Evolutionary conservation across 2,888 invertebrate genomes (phyloP).

Genomic region (Tachystola acroxantha): DNA sequence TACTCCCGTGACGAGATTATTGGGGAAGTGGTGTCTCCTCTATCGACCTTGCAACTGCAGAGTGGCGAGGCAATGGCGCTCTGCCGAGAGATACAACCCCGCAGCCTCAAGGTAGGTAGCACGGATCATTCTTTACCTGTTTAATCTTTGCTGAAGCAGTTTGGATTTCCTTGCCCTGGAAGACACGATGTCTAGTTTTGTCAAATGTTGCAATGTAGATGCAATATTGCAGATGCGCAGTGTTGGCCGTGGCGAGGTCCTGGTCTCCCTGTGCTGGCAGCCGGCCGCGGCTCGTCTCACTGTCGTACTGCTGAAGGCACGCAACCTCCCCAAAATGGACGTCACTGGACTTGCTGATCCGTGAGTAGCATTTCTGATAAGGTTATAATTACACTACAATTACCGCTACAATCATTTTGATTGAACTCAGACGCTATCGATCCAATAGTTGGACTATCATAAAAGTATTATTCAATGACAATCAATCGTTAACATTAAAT

Average conservation of each 20-base stretch:
- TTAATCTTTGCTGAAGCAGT: too few relatives aligned
- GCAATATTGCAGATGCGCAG: conserved; percentile 92
- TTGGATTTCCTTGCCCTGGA: too few relatives aligned
- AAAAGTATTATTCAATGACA: too few relatives aligned
- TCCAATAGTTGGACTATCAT: too few relatives aligned
- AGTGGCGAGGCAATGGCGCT: conserved; percentile 79
- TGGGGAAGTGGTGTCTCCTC: conserved; percentile 95
- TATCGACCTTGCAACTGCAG: conserved; percentile 88
- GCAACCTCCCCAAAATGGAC: conserved; percentile 98
- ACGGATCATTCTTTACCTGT: neutral
- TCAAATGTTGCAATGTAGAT: too few relatives aligned
- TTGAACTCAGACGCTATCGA: too few relatives aligned
- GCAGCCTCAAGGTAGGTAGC: conserved; percentile 96
- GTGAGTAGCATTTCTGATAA: conserved; percentile 82
- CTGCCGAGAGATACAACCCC: conserved; percentile 93
- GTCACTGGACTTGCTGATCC: conserved; percentile 98
- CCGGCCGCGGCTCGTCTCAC: conserved; percentile 97
- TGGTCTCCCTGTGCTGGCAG: conserved; percentile 98
- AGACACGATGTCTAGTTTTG: too few relatives aligned
- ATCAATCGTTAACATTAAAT: too few relatives aligned
- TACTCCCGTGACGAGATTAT: conserved; percentile 99
- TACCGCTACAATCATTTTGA: too few relatives aligned
- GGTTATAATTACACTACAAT: neutral
- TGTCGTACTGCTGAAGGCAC: conserved; percentile 97
- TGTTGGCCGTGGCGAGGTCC: conserved; percentile 95